phyloP scores from a whole-genome alignment of 2,888 invertebrate species.

The Dendrolimus pini region DNA sequence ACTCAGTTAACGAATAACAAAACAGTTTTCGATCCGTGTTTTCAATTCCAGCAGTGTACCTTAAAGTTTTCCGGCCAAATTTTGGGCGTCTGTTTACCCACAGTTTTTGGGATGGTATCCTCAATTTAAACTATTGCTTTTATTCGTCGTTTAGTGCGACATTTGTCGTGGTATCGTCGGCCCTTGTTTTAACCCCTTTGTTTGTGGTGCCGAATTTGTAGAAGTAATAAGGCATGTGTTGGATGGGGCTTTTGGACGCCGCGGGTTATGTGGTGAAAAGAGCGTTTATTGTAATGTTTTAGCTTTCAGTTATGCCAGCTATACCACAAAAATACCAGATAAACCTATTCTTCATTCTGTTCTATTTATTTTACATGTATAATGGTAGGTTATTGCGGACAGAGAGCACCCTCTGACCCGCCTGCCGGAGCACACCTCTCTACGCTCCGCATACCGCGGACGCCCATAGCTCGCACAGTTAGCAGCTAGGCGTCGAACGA shows the following conservation, averaged over 20 bases:
- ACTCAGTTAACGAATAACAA: slow-evolving; percentile 47
- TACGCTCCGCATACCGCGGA: no score
- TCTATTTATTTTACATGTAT: no score
- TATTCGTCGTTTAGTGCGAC: slow-evolving; percentile 71
- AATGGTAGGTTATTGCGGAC: no score
- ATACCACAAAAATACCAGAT: no score
- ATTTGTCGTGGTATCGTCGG: slow-evolving; percentile 55
- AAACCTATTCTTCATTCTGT: no score
- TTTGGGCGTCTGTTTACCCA: slow-evolving; percentile 59
- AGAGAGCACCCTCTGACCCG: no score
- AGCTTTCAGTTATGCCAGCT: no score
- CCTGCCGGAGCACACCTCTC: no score
- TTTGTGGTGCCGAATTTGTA: slow-evolving; percentile 56
- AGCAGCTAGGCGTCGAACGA: no score
- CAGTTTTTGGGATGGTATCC: slow-evolving; percentile 62
- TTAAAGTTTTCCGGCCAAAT: slow-evolving; percentile 4
- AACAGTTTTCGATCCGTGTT: slow-evolving; percentile 23
- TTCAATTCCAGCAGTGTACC: slow-evolving; percentile 46
- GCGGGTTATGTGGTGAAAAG: neutral
- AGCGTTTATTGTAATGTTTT: no score
- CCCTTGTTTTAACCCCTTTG: slow-evolving; percentile 44
- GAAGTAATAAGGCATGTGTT: slow-evolving; percentile 9
- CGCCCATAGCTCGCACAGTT: no score
- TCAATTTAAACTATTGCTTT: slow-evolving; percentile 72
- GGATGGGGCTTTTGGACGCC: neutral